Evolutionary conservation across 1,140 invertebrate genomes (phyloP).

Genomic region (Drosophila tsacasi): DNA sequence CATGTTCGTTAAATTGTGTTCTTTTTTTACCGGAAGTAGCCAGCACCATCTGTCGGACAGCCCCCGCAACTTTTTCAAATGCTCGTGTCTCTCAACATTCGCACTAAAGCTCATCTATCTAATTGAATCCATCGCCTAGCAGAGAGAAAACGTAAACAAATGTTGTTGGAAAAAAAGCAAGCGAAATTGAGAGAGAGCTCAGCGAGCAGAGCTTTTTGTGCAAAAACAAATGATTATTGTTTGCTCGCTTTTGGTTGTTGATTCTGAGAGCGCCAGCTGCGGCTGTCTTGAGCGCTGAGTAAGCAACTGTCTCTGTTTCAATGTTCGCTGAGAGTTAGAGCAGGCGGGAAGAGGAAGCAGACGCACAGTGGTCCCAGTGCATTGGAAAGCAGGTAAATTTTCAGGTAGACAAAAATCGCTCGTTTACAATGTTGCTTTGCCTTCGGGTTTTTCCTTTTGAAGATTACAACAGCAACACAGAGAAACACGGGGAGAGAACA

Average conservation of each 20-base stretch:
- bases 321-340: conserved; percentile 71
- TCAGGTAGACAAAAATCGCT: background rate
- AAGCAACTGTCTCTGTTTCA: conserved; percentile 57
- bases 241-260: conserved; percentile 60
- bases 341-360: conserved; percentile 3
- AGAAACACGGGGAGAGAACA: background rate
- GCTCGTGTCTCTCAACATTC: background rate
- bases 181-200: background rate
- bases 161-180: conserved; percentile 22
- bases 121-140: conserved; percentile 12
- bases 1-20: background rate
- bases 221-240: conserved; percentile 59
- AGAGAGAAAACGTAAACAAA: conserved; percentile 40
- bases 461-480: conserved; percentile 1
- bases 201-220: conserved; percentile 25
- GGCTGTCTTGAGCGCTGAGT: conserved; percentile 13
- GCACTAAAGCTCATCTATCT: conserved; percentile 15
- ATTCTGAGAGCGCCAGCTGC: conserved; percentile 67
- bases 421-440: background rate
- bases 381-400: conserved; percentile 10
- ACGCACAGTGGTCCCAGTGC: conserved; percentile 20
- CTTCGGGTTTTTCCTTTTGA: background rate
- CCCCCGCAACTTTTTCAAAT: background rate
- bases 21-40: conserved; percentile 11
- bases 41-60: conserved; percentile 1